These are phyloP conservation scores for Iphiclides podalirius DNA, from an alignment of 2,888 invertebrate species.

Conservation along the genomic window DNA sequence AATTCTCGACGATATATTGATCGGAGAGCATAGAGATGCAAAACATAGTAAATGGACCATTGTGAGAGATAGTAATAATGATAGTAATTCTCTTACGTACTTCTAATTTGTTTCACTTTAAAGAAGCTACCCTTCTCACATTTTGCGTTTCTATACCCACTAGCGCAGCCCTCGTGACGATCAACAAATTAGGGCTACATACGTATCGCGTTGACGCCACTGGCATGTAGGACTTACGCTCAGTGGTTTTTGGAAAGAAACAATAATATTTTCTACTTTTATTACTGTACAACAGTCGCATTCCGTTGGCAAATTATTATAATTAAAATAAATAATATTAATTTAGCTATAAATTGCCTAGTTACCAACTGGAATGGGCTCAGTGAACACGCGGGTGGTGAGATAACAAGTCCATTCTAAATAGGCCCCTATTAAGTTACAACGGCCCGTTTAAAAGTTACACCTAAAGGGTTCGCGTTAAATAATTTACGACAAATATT, in stretches of 20 bases:
- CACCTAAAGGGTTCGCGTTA: slow-evolving; percentile 69
- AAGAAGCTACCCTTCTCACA: slow-evolving; percentile 52
- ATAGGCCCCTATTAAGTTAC: slow-evolving; percentile 55
- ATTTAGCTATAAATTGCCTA: slow-evolving; percentile 78
- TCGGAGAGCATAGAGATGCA: slow-evolving; percentile 33
- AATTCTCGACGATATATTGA: slow-evolving; percentile 39
- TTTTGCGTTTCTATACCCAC: slow-evolving; percentile 40
- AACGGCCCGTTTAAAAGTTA: slow-evolving; percentile 55
- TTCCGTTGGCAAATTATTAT: slow-evolving; percentile 76
- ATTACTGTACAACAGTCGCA: slow-evolving; percentile 76
- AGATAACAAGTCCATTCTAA: slow-evolving; percentile 70
- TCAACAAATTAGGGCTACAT: slow-evolving; percentile 29
- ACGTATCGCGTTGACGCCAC: slow-evolving; percentile 19
- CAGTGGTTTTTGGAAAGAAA: slow-evolving; percentile 41
- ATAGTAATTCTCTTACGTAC: slow-evolving; percentile 18
- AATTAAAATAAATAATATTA: slow-evolving; percentile 73
- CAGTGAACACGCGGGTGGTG: slow-evolving; percentile 79
- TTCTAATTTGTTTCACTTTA: slow-evolving; percentile 22
- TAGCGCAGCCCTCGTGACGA: slow-evolving; percentile 32
- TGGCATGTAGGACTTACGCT: slow-evolving; percentile 13
- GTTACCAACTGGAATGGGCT: slow-evolving; percentile 75
- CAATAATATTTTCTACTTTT: slow-evolving; percentile 61
- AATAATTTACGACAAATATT: slow-evolving; percentile 75
- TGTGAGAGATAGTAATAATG: slow-evolving; percentile 16
- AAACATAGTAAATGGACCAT: slow-evolving; percentile 20